A percentile compares a stretch with the other conserved stretches of the same genome.
Conservation (phyloP, 2,888 invertebrate species). For the Parnassius smintheus region DNA sequence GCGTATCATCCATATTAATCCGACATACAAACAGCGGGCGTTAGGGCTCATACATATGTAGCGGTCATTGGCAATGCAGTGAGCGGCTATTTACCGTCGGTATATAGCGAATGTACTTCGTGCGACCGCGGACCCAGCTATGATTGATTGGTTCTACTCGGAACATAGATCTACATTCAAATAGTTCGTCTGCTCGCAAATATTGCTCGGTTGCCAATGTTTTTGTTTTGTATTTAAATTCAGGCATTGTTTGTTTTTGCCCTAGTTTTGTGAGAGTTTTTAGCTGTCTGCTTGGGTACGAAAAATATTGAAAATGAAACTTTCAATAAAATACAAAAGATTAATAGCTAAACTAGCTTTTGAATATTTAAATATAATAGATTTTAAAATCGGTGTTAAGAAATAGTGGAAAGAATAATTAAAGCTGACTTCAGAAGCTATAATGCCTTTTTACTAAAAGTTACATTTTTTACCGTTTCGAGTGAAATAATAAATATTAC, state of each 20-base stretch:
- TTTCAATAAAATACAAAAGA: no score
- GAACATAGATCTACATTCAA: constrained; percentile 4
- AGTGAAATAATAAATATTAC: no score
- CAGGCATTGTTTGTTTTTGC: not conserved
- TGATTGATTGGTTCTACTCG: constrained; percentile 17
- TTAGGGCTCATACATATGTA: constrained; percentile 32
- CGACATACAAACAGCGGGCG: constrained; percentile 10
- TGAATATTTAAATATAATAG: no score
- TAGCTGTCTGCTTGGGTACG: no score
- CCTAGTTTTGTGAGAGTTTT: not conserved
- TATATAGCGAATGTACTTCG: not conserved
- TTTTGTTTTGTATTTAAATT: no score
- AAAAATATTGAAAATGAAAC: not conserved
- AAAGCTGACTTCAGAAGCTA: no score
- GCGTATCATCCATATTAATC: constrained; percentile 29
- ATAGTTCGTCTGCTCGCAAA: not conserved
- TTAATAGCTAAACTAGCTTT: no score
- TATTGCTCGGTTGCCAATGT: not conserved
- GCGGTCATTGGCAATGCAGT: constrained; percentile 24
- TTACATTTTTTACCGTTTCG: no score
- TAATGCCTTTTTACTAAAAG: no score
- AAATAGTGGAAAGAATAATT: no score
- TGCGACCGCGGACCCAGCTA: constrained; percentile 6
- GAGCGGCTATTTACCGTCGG: constrained; percentile 18
- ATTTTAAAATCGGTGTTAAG: no score